A percentile compares a stretch with the other conserved stretches of the same genome.
Evolutionary conservation across 2,797 vertebrate species (phyloP).

Genomic region (Squalus acanthias): DNA sequence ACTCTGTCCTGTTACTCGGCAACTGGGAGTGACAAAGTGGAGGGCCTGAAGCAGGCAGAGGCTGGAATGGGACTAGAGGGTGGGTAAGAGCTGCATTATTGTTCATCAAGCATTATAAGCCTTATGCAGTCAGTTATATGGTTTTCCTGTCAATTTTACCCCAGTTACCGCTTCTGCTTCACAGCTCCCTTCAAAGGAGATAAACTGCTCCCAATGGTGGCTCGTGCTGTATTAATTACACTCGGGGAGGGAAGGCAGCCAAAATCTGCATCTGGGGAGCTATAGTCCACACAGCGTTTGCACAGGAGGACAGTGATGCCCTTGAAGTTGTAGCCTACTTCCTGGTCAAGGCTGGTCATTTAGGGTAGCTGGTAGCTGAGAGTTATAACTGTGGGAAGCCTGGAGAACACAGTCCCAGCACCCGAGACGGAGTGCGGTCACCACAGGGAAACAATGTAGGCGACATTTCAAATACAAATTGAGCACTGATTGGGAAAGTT

Average conservation of each 20-base stretch:
- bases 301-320: background rate
- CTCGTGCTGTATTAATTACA: background rate
- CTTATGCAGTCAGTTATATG: background rate
- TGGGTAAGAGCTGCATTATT: background rate
- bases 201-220: background rate
- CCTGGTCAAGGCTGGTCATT: too few relatives aligned
- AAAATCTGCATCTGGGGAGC: background rate
- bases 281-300: background rate
- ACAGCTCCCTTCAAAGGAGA: background rate
- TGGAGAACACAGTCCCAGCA: background rate
- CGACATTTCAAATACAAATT: background rate
- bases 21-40: background rate
- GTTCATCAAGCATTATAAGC: background rate
- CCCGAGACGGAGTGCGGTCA: background rate
- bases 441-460: background rate
- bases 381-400: background rate
- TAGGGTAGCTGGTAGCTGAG: too few relatives aligned
- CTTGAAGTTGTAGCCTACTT: background rate
- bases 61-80: too few relatives aligned
- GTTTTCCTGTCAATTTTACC: background rate
- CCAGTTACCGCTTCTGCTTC: background rate
- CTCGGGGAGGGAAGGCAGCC: background rate
- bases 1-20: background rate
- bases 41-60: background rate
- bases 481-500: background rate